A percentile compares a stretch with the other conserved stretches of the same genome.
Evolutionary conservation across 2,888 invertebrate species (phyloP).

Genomic region (Rhingia campestris): DNA sequence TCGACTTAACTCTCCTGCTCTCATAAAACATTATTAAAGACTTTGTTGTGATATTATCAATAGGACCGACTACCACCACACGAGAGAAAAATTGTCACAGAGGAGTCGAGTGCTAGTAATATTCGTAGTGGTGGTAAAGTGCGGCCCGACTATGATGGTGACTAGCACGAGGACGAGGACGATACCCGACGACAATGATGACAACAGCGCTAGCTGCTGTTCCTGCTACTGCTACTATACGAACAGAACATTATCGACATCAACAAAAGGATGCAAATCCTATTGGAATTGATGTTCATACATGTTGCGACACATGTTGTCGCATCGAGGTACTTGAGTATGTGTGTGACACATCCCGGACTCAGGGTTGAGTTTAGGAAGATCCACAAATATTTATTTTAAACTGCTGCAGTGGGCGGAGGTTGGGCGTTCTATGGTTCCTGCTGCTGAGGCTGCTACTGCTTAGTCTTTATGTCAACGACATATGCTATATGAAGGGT

Average conservation of each 20-base stretch:
- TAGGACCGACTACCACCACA: constrained; percentile 55
- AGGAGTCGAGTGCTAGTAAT: constrained; percentile 32
- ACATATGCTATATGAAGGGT: constrained; percentile 43
- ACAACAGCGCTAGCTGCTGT: constrained; percentile 13
- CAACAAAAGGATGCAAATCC: constrained; percentile 73
- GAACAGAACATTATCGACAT: constrained; percentile 66
- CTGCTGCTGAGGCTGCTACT: constrained; percentile 8
- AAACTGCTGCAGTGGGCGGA: constrained; percentile 51
- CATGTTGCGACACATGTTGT: constrained; percentile 72
- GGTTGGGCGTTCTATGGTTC: not conserved
- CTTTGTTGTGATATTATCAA: constrained; percentile 71
- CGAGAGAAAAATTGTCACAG: constrained; percentile 47
- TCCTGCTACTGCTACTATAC: constrained; percentile 12
- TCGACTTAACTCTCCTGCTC: constrained; percentile 59
- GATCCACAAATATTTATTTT: constrained; percentile 71
- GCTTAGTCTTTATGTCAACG: constrained; percentile 13
- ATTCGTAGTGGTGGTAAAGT: constrained; percentile 10
- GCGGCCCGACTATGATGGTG: not conserved
- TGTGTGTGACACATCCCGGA: constrained; percentile 16
- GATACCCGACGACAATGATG: not conserved
- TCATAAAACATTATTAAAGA: constrained; percentile 71
- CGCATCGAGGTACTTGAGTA: constrained; percentile 20
- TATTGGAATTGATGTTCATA: constrained; percentile 73
- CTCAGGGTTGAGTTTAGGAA: not conserved
- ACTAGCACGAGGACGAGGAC: constrained; percentile 7